Evolutionary conservation across 2,113 vertebrate genomes (phyloP).

Genomic region (Hiodon tergisus): DNA sequence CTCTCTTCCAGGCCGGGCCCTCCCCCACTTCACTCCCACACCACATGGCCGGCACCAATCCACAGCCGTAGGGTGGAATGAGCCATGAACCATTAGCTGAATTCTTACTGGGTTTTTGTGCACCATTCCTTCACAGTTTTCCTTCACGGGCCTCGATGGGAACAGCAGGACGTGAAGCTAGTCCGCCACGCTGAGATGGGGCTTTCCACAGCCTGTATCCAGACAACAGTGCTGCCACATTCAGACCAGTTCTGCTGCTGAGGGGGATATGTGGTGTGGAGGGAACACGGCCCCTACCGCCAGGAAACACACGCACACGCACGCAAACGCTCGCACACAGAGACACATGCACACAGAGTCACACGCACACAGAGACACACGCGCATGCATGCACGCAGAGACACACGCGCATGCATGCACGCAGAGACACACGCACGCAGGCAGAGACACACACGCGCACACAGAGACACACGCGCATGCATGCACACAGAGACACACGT

Average conservation of each 20-base stretch:
- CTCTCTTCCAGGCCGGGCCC: conserved; percentile 30
- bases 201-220: no score
- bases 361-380: no score
- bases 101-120: no score
- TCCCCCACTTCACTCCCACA: conserved; percentile 38
- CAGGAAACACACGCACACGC: neutral
- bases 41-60: conserved; percentile 25
- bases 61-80: conserved; percentile 22
- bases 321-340: no score
- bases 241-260: conserved; percentile 26
- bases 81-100: neutral
- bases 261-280: conserved; percentile 40
- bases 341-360: no score
- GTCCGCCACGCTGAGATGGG: neutral
- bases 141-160: no score
- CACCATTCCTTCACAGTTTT: no score
- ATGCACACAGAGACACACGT: no score
- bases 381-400: no score
- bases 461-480: conserved; percentile 14
- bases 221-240: neutral
- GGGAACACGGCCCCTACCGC: conserved; percentile 13
- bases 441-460: conserved; percentile 5
- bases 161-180: neutral
- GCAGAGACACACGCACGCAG: neutral
- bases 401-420: no score